Evolutionary conservation across 1,140 invertebrate genomes (phyloP), one percentile per base, ranked within the genome.

Genomic region (Nephila pilipes): DNA sequence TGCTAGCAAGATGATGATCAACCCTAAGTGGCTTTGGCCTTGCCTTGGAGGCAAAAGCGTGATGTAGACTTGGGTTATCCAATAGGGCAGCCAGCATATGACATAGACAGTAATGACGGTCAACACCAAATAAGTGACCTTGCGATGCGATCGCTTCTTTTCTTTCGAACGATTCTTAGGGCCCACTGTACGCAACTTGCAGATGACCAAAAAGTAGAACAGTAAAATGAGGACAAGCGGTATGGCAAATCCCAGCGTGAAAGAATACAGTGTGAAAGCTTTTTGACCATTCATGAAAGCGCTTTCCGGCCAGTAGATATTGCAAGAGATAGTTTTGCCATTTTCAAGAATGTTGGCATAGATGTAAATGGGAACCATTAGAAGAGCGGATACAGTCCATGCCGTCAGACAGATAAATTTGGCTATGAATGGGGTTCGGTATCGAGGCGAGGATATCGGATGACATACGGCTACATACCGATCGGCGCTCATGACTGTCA

Each of bases 31-130:
- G 88, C 97, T 97, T 87, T 97, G 96, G 0, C 85, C 58, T 20
- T 93, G 87, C 14, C 75, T 88, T 6, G 94, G 88, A 4, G 94
- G 91, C 38, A 93, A 29, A 58, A 95, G 94, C 8, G 94, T 94
- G 29, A 95, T 94, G 90, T 95, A 94, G 75, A 97, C 95, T 94
- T 97, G 97, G 1, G 97, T 98, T 6, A 98, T 97, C 99, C 99
- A 99, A 95, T 99, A 99, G 0, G 99, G 99, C 55, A 99, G 96
- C 99, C 99, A 99, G 95, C 99, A 99, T 22, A 99, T 95, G 0
- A 99, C 97, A 95, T 99, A 99, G 0, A 99, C 98, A 0, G 98
- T 97, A 91, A 99, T 99, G 14, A 99, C 98, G 0, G 98, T 99
- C 10, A 99, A 96, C 1, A 99, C 99, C 94, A 99, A 95, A 94